These are phyloP conservation scores for Pheosia gnoma DNA, from an alignment of 2,888 invertebrate genomes.

Conservation along the genomic window DNA sequence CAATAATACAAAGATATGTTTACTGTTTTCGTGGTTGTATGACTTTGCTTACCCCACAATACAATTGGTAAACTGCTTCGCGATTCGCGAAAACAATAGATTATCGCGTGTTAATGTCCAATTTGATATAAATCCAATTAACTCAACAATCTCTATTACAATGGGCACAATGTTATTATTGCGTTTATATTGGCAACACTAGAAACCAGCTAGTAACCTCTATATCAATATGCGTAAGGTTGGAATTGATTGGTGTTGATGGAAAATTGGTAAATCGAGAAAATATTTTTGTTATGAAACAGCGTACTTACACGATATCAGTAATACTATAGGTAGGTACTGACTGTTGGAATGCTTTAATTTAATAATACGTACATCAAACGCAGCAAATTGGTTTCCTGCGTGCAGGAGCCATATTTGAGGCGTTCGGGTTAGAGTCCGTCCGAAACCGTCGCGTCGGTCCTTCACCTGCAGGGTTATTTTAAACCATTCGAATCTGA, in stretches of 20 bases:
- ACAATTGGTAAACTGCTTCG: not conserved
- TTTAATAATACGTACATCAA: too few relatives aligned
- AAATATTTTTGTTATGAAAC: conserved; percentile 1
- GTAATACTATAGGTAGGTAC: too few relatives aligned
- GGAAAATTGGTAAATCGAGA: not conserved
- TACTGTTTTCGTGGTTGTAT: too few relatives aligned
- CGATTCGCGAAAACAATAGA: not conserved
- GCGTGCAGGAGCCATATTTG: too few relatives aligned
- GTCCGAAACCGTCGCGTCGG: too few relatives aligned
- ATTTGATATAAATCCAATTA: not conserved
- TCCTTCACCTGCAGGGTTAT: too few relatives aligned
- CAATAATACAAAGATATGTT: too few relatives aligned
- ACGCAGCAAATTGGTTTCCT: too few relatives aligned
- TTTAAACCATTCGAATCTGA: too few relatives aligned
- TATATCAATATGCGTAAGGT: not conserved
- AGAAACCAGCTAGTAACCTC: not conserved
- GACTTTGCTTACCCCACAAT: not conserved
- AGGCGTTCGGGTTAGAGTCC: too few relatives aligned
- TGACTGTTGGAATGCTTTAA: too few relatives aligned
- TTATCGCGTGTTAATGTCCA: not conserved
- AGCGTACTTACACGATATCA: too few relatives aligned
- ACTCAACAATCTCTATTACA: not conserved
- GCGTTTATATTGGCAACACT: not conserved
- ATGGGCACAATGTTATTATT: not conserved
- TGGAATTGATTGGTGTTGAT: not conserved